phyloP scores from a whole-genome alignment of 2,797 vertebrate species.

The Pipistrellus pipistrellus region DNA sequence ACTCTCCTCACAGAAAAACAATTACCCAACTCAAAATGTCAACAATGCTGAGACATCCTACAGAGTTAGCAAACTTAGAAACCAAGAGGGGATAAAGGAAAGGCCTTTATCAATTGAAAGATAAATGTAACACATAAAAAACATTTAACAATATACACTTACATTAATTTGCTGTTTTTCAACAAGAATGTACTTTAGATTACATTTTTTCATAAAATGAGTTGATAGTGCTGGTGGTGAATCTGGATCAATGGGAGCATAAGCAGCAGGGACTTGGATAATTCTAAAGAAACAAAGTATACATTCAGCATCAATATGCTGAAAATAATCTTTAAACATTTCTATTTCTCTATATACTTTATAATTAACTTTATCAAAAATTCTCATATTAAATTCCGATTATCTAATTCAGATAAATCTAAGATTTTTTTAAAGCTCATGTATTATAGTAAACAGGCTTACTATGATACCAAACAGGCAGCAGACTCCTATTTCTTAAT shows the following conservation, averaged over 20 bases:
- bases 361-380: neutral
- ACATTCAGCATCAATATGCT: neutral
- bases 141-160: constrained; percentile 73
- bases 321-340: neutral
- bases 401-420: constrained; percentile 31
- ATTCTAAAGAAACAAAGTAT: constrained; percentile 88
- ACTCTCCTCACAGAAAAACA: neutral
- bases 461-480: neutral
- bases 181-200: constrained; percentile 92
- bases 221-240: constrained; percentile 89
- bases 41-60: neutral
- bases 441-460: neutral
- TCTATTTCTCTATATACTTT: neutral
- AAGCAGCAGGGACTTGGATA: constrained; percentile 94
- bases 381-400: constrained; percentile 13
- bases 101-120: constrained; percentile 41
- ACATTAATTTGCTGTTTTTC: constrained; percentile 93
- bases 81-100: neutral
- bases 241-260: constrained; percentile 94
- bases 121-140: neutral
- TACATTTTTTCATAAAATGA: constrained; percentile 91
- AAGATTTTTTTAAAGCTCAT: constrained; percentile 26
- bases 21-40: neutral
- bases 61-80: constrained; percentile 19
- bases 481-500: constrained; percentile 18